Evolutionary conservation across 37 sponge, comb jelly and placozoan species (phyloP), one percentile per base, ranked within the genome.

Genomic region (Theonella swinhoei): DNA sequence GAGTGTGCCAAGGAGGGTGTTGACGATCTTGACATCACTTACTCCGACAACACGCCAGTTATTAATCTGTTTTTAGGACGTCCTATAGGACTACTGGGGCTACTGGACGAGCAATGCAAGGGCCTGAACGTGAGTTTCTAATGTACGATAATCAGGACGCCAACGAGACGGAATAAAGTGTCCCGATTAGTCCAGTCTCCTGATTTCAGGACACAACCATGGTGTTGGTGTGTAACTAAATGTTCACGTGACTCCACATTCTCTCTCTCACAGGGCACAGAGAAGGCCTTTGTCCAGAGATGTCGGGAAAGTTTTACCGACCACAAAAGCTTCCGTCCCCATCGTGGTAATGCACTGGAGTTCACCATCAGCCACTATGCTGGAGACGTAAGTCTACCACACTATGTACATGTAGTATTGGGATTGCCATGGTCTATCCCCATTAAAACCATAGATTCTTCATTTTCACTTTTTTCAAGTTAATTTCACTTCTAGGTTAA

Each of bases 351-450:
- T 33, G 69, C 64, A 4, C 83, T 76, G 3, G 35, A 36, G 22
- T 93, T 93, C 80, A 83, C 90, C 39, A 60, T 93, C 41, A 81
- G 72, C 41, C 94, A 93, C 77, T 93, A 93, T 65, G 94, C 94
- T 78, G 94, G 89, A 42, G 79, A 91, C 25, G 89, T 88, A n/a
- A 77, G 83, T 78, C 1, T 5, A 31, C n/a, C n/a, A 8, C 24
- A 7, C 24, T 11, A 28, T 17, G 24, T 4, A 69, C 4, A 33
- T 11, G 33, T 36, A 20, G 11, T 8, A 43, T 29, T 3, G 32
- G 42, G 5, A 40, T 40, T 40, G 35, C 23, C 47, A 22, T 4
- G n/a, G n/a, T n/a, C n/a, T n/a, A n/a, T n/a, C n/a, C n/a, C n/a
- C n/a, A n/a, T n/a, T n/a, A n/a, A n/a, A n/a, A n/a, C n/a, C n/a